These are phyloP conservation scores for Lepidocyrtinus sp. DNA, from an alignment of 2,888 invertebrate species.

Conservation along the genomic window DNA sequence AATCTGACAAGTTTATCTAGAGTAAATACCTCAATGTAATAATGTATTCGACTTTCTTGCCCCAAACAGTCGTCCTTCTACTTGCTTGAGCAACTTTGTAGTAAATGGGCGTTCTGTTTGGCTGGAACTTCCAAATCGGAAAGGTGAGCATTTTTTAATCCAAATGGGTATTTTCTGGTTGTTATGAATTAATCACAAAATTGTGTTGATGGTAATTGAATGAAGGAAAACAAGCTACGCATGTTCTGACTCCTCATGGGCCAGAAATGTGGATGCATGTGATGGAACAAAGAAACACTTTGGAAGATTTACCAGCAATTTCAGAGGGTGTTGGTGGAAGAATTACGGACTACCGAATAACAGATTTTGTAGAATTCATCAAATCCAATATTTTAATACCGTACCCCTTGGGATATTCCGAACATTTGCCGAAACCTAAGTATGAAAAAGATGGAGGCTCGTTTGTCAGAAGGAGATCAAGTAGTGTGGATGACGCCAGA, in stretches of 20 bases:
- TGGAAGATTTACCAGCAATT: slow-evolving; percentile 96
- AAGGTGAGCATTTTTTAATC: no score
- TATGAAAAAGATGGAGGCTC: slow-evolving; percentile 56
- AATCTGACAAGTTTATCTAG: neutral
- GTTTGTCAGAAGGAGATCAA: slow-evolving; percentile 53
- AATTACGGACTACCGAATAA: slow-evolving; percentile 90
- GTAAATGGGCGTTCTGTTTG: slow-evolving; percentile 93
- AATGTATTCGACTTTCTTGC: no score
- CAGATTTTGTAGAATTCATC: slow-evolving; percentile 91
- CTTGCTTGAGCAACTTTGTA: slow-evolving; percentile 97
- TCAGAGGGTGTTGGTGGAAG: slow-evolving; percentile 95
- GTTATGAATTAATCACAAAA: no score
- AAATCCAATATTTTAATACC: slow-evolving; percentile 87
- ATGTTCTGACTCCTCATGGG: slow-evolving; percentile 93
- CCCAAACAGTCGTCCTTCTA: slow-evolving; percentile 86
- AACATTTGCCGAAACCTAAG: slow-evolving; percentile 46
- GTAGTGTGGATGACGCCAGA: slow-evolving; percentile 50
- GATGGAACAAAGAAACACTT: slow-evolving; percentile 86
- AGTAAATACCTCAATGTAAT: neutral
- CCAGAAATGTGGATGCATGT: slow-evolving; percentile 97
- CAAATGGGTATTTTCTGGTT: no score
- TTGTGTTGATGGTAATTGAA: no score
- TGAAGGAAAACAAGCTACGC: slow-evolving; percentile 91
- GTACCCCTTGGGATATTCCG: slow-evolving; percentile 50
- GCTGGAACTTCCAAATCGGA: slow-evolving; percentile 84